Evolutionary conservation across 2,113 vertebrate genomes (phyloP).

Genomic region (Periophthalmodon schlosseri): DNA sequence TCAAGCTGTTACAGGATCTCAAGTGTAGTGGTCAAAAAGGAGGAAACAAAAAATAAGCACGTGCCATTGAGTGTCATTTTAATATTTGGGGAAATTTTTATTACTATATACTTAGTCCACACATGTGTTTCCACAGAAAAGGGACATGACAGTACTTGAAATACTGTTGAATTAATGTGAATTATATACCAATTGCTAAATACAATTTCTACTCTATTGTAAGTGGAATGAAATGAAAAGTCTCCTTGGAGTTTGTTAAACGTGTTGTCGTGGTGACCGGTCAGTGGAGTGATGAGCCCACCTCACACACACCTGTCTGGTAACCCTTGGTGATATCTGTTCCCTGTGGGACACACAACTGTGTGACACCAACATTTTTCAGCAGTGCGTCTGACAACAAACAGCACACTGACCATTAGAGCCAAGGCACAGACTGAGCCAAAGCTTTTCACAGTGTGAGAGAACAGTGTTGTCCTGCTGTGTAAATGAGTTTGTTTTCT

Average conservation of each 20-base stretch:
- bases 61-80: no score
- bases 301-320: constrained; percentile 61
- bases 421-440: constrained; percentile 23
- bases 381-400: constrained; percentile 30
- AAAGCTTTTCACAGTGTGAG: background rate
- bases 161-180: no score
- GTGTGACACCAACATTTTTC: constrained; percentile 49
- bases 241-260: background rate
- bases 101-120: background rate
- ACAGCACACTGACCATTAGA: constrained; percentile 37
- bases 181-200: background rate
- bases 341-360: constrained; percentile 49
- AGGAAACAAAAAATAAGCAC: background rate
- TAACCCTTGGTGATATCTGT: constrained; percentile 47
- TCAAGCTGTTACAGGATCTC: background rate
- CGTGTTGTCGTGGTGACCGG: constrained; percentile 13
- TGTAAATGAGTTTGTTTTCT: constrained; percentile 44
- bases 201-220: background rate
- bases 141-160: background rate
- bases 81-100: no score
- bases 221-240: background rate
- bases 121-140: background rate
- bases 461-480: constrained; percentile 6
- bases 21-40: background rate
- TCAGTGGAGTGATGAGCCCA: constrained; percentile 53